phyloP scores from a whole-genome alignment of 2,113 vertebrate species.

The Peromyscus maniculatus region DNA sequence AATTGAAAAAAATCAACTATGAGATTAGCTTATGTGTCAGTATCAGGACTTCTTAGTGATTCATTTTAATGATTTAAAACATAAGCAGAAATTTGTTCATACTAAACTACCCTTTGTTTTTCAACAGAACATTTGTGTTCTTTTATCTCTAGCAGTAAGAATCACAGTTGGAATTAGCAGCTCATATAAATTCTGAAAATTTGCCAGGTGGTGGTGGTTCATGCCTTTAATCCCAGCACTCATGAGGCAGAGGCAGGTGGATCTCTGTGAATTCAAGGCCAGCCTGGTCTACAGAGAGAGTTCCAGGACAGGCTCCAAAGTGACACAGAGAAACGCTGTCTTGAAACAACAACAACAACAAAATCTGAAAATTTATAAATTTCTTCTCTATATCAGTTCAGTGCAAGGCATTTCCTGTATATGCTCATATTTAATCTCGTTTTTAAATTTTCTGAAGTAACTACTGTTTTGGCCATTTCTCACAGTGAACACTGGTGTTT shows the following conservation, averaged over 20 bases:
- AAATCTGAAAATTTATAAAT: background rate
- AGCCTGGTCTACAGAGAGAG: no score
- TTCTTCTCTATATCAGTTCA: background rate
- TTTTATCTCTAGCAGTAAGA: constrained; percentile 12
- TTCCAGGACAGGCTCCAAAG: no score
- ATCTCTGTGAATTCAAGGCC: no score
- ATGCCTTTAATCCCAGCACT: no score
- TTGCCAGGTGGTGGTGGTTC: no score
- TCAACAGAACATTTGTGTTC: background rate
- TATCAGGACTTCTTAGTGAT: background rate
- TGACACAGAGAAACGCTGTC: no score
- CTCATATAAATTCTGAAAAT: background rate
- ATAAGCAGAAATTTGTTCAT: background rate
- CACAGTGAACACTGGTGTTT: background rate
- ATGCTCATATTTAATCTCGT: background rate
- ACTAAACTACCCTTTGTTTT: background rate
- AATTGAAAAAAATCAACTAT: background rate
- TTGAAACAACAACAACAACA: no score
- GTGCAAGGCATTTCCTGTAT: background rate
- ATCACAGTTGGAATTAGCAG: background rate
- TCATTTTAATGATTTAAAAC: constrained; percentile 35
- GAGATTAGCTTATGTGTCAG: background rate
- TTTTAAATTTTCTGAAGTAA: background rate
- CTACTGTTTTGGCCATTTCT: background rate
- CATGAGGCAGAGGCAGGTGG: no score